Evolutionary conservation across 2,888 invertebrate genomes (phyloP).

Genomic region (Andrena trimmerana): DNA sequence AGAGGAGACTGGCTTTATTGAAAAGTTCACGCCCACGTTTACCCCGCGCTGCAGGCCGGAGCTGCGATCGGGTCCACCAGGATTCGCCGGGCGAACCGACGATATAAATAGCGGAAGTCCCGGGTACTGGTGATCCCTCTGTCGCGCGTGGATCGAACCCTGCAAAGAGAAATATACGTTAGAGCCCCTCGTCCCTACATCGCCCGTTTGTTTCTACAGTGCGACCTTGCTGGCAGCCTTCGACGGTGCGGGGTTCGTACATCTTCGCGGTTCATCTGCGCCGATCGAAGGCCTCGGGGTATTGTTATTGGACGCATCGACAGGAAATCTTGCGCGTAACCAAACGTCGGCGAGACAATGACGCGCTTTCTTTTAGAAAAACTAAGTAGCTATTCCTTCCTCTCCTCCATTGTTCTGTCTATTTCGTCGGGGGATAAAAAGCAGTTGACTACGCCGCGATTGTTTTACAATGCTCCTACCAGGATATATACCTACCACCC

Average conservation of each 20-base stretch:
- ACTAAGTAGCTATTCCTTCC: neutral
- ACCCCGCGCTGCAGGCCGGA: constrained; percentile 26
- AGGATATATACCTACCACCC: neutral
- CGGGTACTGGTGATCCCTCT: too few relatives aligned
- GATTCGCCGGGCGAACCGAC: constrained; percentile 24
- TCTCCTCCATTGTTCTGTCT: too few relatives aligned
- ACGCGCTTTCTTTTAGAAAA: neutral
- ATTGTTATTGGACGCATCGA: constrained; percentile 13
- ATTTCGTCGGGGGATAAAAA: neutral
- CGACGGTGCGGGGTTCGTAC: constrained; percentile 15
- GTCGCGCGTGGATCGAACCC: neutral
- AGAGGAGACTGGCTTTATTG: constrained; percentile 66
- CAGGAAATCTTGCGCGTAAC: constrained; percentile 18
- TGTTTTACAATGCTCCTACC: neutral
- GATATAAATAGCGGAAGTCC: constrained; percentile 28
- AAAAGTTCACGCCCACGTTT: constrained; percentile 73
- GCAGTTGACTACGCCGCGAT: neutral
- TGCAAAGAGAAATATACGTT: neutral
- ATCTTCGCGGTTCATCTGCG: constrained; percentile 41
- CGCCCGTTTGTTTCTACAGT: neutral
- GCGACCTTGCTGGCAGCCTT: constrained; percentile 47
- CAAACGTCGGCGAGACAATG: neutral
- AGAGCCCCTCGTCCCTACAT: neutral
- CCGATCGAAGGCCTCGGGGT: constrained; percentile 3
- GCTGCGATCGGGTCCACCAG: constrained; percentile 12